Evolutionary conservation across 2,888 invertebrate species (phyloP), one percentile per base, ranked within the genome.

Genomic region (Clepsis dumicolana): DNA sequence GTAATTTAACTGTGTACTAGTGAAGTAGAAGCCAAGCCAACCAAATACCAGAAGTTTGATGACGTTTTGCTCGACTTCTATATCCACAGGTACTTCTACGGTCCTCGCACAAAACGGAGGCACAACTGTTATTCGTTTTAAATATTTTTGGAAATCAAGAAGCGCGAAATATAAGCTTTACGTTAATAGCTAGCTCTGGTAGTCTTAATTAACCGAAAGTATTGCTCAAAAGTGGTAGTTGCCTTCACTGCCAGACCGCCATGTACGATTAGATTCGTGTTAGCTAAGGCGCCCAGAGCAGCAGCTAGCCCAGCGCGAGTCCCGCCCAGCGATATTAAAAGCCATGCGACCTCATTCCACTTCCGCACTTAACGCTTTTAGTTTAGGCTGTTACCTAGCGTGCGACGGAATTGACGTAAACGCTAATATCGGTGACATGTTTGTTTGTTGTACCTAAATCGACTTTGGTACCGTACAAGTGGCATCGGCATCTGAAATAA

Each of bases 301-400:
- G 76, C 74, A 74, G 73, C 77, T 75, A 73, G 74, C 74, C 73
- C 54, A 21, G 71, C 73, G 71, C 76, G 78, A 70, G 78, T 80
- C 81, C 81, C 85, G 85, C 84, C 82, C 83, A 77, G 78, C 77
- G 82, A 80, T 91, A 91, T 91, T 91, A 91, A 90, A 91, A 91
- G 91, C 90, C 74, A 72, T 76, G 76, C 84, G 91, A 87, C 92
- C 92, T 86, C 88, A 84, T 90, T 92, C 76, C 75, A 80, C 84
- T 89, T 92, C 91, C 91, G 89, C 80, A 83, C 85, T 84, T 85
- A 77, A 82, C 82, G 85, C 84, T 88, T 86, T 86, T 86, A 87
- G 85, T 86, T 86, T 86, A 87, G 85, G 79, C 83, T 82, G 80
- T 77, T 81, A 81, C 80, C 81, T 85, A 84, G 78, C 77, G 73